phyloP scores from a whole-genome alignment of 2,888 invertebrate genomes.

The Nipponacmea schrenckii region DNA sequence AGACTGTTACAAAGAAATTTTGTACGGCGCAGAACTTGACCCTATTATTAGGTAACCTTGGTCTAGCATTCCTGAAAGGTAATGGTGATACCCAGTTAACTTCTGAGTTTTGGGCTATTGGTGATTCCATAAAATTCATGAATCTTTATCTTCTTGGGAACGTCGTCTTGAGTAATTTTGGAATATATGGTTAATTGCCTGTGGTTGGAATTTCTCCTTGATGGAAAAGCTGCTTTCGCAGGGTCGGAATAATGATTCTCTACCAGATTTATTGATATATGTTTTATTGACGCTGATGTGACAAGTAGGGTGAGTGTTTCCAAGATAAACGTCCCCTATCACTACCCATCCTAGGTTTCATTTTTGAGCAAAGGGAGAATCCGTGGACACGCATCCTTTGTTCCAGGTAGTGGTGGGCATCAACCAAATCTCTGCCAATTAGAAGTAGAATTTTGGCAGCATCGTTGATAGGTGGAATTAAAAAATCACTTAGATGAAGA shows the following conservation, averaged over 20 bases:
- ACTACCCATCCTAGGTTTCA: not conserved
- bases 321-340: conserved; percentile 3
- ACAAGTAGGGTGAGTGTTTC: not conserved
- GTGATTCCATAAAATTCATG: conserved; percentile 20
- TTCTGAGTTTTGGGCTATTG: conserved; percentile 1
- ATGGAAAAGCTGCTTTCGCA: not conserved
- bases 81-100: conserved; percentile 26
- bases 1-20: conserved; percentile 1
- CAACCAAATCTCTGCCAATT: not conserved
- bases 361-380: conserved; percentile 3
- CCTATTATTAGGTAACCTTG: conserved; percentile 24
- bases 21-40: conserved; percentile 24
- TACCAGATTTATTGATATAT: not conserved
- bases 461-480: not conserved
- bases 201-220: not conserved
- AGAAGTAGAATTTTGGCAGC: not conserved
- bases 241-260: not conserved
- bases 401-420: not conserved
- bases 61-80: conserved; percentile 20
- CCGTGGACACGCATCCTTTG: conserved; percentile 3
- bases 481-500: no score
- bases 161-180: conserved; percentile 23
- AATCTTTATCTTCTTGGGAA: conserved; percentile 31
- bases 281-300: not conserved
- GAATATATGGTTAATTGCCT: conserved; percentile 12